Evolutionary conservation across 2,797 vertebrate genomes (phyloP).

Genomic region (Anniella stebbinsi): DNA sequence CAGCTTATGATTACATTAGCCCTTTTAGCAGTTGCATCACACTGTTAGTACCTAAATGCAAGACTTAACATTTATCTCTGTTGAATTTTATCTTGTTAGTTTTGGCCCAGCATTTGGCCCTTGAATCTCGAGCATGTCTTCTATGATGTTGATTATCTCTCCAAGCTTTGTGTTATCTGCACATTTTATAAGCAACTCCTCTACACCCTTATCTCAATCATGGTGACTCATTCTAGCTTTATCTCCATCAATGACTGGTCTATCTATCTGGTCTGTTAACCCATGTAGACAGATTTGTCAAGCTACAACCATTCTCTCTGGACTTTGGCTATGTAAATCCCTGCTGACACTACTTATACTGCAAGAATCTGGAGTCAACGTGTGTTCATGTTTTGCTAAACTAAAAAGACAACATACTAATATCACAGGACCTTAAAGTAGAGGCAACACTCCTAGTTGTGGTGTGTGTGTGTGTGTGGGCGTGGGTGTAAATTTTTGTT

Average conservation of each 20-base stretch:
- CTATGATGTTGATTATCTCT: no score
- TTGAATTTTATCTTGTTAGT: no score
- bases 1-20: no score
- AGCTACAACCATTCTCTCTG: background rate
- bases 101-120: no score
- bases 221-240: background rate
- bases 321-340: background rate
- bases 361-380: background rate
- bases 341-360: background rate
- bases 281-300: background rate
- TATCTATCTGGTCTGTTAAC: background rate
- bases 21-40: no score
- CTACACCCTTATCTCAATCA: no score
- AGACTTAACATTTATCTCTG: no score
- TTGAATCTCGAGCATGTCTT: no score
- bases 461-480: no score
- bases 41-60: no score
- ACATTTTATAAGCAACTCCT: no score
- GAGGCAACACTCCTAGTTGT: background rate
- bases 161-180: no score
- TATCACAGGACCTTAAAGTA: background rate
- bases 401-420: background rate
- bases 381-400: background rate
- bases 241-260: background rate
- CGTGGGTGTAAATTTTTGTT: background rate